These are phyloP conservation scores for Margarornis squamiger DNA, from an alignment of 2,797 vertebrate species.

Conservation along the genomic window DNA sequence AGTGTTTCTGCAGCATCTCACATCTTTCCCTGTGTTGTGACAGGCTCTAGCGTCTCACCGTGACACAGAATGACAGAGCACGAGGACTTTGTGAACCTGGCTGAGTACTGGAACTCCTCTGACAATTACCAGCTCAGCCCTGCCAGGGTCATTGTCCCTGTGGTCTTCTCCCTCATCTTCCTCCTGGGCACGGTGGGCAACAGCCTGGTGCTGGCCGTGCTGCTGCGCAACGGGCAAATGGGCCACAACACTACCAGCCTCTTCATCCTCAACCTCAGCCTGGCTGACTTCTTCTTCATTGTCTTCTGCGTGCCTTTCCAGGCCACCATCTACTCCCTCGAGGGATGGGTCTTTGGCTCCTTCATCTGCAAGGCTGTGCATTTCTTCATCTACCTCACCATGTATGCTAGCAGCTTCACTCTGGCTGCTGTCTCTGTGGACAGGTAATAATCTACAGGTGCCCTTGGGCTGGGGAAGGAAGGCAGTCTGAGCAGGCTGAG, in stretches of 20 bases:
- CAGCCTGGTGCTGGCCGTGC: slow-evolving; percentile 87
- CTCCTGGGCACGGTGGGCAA: slow-evolving; percentile 87
- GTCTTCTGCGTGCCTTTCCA: slow-evolving; percentile 92
- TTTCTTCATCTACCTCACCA: slow-evolving; percentile 92
- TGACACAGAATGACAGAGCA: slow-evolving; percentile 78
- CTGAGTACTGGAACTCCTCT: slow-evolving; percentile 77
- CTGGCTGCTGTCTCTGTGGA: slow-evolving; percentile 88
- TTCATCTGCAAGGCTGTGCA: slow-evolving; percentile 91
- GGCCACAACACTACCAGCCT: slow-evolving; percentile 89
- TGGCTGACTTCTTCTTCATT: slow-evolving; percentile 92
- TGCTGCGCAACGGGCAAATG: slow-evolving; percentile 84
- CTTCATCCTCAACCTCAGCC: slow-evolving; percentile 90
- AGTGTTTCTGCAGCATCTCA: background rate
- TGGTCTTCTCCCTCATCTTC: slow-evolving; percentile 90
- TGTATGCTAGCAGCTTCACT: slow-evolving; percentile 93
- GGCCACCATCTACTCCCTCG: slow-evolving; percentile 90
- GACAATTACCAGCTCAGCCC: slow-evolving; percentile 83
- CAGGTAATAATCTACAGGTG: slow-evolving; percentile 72
- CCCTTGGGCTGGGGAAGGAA: background rate
- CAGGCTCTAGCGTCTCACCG: background rate
- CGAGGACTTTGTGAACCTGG: slow-evolving; percentile 79
- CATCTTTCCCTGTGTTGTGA: background rate
- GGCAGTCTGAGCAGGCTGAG: background rate
- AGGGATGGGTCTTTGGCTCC: slow-evolving; percentile 90
- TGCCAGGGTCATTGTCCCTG: slow-evolving; percentile 85